Conservation (phyloP, 2,113 vertebrate genomes). For the Columba janthina region DNA sequence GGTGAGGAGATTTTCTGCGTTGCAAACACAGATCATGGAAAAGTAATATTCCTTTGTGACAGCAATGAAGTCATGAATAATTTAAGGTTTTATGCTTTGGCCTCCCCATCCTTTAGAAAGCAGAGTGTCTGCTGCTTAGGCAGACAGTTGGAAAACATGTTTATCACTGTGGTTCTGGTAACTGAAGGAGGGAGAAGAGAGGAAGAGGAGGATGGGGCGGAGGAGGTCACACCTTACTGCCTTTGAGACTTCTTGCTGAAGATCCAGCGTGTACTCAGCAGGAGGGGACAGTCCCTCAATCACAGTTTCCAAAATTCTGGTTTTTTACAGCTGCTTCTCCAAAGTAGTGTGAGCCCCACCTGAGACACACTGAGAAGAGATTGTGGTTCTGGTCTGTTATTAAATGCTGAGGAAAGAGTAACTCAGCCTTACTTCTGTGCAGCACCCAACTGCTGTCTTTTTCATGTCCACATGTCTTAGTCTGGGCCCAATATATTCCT, state of each 20-base stretch:
- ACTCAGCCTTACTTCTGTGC: not conserved
- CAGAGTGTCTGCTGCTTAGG: not conserved
- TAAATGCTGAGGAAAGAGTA: not conserved
- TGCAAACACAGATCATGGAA: constrained; percentile 19
- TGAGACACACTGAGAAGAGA: not conserved
- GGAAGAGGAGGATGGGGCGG: not conserved
- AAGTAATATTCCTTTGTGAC: constrained; percentile 47
- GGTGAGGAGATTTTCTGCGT: not conserved
- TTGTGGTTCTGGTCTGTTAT: not conserved
- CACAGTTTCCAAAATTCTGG: not conserved
- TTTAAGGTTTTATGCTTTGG: constrained; percentile 31
- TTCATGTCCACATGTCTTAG: not conserved
- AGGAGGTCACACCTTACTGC: not conserved
- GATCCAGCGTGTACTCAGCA: not conserved
- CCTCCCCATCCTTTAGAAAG: constrained; percentile 28
- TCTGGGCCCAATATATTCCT: not conserved
- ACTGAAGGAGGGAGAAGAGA: not conserved
- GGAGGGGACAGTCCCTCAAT: not conserved
- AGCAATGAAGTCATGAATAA: constrained; percentile 45
- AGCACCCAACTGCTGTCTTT: not conserved
- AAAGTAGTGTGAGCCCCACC: not conserved
- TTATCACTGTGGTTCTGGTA: not conserved
- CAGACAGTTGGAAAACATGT: not conserved
- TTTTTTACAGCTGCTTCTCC: not conserved
- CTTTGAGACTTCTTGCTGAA: not conserved